Base-by-base conservation (phyloP, 1,140 invertebrate genomes). In the Leptonema lineaticorne region DNA sequence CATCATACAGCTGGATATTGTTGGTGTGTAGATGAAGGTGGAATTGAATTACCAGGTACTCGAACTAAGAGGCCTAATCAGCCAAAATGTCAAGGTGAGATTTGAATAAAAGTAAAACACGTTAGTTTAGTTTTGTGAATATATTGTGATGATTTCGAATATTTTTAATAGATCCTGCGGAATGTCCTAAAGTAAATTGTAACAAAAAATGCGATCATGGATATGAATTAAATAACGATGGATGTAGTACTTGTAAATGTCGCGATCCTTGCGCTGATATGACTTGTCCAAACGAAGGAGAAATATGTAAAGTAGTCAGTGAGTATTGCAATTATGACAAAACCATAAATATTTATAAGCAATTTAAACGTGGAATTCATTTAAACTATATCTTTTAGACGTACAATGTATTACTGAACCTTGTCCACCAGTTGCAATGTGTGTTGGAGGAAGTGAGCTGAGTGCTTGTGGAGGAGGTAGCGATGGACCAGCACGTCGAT, bases 1-100 rank as follows among this genome's bases (percentile, higher is more conserved):
- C 86, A 91, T 75, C 84, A 85, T 0, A 85, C 87, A 5, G 86
- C 86, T 28, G 88, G 88, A 6, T 84, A 89, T 71, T 97, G 94
- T 76, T 96, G 94, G 94, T 96, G 94, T 79, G 93, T 95, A 0
- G 93, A 96, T 73, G 82, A 86, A 30, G 87, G 90, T 73, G 94
- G 94, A 0, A 89, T 90, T 48, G 92, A 94, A 78, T 79, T 91
- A n/a, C 83, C 87, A 4, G 82, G 87, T 28, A 88, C 86, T 0
- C 76, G 84, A 5, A 79, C 81, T 0, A 75, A 78, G 24, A 75
- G 77, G 67, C 81, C 79, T 0, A 60, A 69, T 1, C 64, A 74
- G 8, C 76, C 83, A 4, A 71, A 76, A 8, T 85, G 83, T 68
- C 68, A 74, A 73, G 71, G 63, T 48, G 79, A 45, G 5, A 16